Evolutionary conservation across 2,888 invertebrate species (phyloP).

Genomic region (Philereme vetulata): DNA sequence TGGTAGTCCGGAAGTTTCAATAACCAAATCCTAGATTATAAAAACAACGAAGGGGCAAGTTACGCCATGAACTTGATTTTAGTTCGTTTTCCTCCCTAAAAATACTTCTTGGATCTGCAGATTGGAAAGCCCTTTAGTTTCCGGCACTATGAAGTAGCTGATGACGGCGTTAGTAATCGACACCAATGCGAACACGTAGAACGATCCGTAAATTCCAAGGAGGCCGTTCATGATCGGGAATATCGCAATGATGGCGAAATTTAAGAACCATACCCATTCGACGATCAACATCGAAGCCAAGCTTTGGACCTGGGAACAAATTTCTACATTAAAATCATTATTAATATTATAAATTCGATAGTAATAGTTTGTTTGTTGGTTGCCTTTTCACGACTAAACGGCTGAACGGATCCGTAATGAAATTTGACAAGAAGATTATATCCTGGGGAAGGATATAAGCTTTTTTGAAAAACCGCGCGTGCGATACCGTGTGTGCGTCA

Average conservation of each 20-base stretch:
- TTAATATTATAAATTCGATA: too few species aligned
- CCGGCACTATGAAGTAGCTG: conserved; percentile 65
- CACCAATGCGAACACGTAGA: conserved; percentile 64
- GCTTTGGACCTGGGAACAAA: conserved; percentile 58
- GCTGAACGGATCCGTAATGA: too few species aligned
- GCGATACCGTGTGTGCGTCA: too few species aligned
- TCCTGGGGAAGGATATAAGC: too few species aligned
- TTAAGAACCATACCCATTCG: conserved; percentile 72
- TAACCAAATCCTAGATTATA: too few species aligned
- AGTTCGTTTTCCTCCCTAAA: conserved; percentile 34
- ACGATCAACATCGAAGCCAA: conserved; percentile 69
- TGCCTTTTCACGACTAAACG: too few species aligned
- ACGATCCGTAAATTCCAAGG: conserved; percentile 65
- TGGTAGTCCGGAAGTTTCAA: too few species aligned
- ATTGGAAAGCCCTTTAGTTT: conserved; percentile 75
- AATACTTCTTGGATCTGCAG: conserved; percentile 64
- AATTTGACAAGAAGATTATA: too few species aligned
- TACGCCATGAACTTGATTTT: neutral
- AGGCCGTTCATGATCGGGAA: conserved; percentile 61
- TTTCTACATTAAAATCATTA: conserved; percentile 33
- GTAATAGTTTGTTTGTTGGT: too few species aligned
- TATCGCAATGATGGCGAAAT: conserved; percentile 68
- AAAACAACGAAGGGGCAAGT: too few species aligned
- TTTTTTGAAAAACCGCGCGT: too few species aligned
- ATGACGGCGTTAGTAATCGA: conserved; percentile 54